Conservation (phyloP, 2,113 vertebrate genomes). For the Phaethornis superciliosus region DNA sequence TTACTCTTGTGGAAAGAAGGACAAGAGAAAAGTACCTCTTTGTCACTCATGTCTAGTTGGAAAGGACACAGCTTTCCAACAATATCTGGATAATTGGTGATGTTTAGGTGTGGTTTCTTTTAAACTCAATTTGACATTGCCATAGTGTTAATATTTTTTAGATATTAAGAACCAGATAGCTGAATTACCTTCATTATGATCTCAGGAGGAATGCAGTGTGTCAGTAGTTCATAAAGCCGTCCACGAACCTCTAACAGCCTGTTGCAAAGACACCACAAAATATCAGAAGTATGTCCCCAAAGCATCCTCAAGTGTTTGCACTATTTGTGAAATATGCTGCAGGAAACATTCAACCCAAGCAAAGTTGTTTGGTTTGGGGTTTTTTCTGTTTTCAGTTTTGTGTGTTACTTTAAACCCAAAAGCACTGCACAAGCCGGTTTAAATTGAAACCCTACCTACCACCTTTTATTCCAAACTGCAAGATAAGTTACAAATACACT, state of each 20-base stretch:
- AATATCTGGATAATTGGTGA: background rate
- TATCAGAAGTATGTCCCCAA: background rate
- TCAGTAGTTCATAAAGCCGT: constrained; percentile 93
- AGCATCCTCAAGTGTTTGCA: background rate
- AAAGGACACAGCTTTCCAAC: background rate
- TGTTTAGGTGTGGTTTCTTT: background rate
- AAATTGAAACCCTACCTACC: background rate
- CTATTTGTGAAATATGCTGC: background rate
- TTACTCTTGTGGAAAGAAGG: background rate
- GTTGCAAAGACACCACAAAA: constrained; percentile 36
- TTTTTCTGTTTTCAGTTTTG: background rate
- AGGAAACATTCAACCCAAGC: background rate
- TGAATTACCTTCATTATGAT: constrained; percentile 93
- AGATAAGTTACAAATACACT: background rate
- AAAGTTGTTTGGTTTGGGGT: background rate
- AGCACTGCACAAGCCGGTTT: background rate
- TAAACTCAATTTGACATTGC: background rate
- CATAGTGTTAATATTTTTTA: background rate
- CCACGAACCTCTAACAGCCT: constrained; percentile 94
- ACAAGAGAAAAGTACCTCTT: background rate
- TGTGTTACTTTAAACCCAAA: background rate
- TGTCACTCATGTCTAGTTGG: background rate
- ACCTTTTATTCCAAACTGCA: background rate
- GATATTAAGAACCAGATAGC: background rate
- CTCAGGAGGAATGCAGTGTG: constrained; percentile 96